Evolutionary conservation across 2,888 invertebrate species (phyloP).

Genomic region (Melanchra persicariae): DNA sequence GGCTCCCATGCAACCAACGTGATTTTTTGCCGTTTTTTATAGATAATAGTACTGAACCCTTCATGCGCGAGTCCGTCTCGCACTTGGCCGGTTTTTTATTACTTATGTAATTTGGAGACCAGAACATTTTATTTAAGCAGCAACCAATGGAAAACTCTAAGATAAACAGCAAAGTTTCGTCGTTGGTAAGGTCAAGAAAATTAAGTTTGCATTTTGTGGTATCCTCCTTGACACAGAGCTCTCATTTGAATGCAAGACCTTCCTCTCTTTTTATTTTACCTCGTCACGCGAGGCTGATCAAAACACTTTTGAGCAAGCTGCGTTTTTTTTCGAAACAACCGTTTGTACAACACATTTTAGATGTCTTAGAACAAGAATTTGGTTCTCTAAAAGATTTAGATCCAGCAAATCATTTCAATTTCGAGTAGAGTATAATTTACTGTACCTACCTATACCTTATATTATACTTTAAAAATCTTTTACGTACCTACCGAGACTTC

Average conservation of each 20-base stretch:
- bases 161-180: conserved; percentile 47
- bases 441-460: too few species aligned
- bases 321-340: conserved; percentile 67
- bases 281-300: conserved; percentile 78
- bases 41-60: too few species aligned
- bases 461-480: conserved; percentile 13
- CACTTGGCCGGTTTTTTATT: too few species aligned
- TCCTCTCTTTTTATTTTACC: conserved; percentile 73
- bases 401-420: conserved; percentile 29
- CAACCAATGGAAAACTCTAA: conserved; percentile 23
- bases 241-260: conserved; percentile 78
- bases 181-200: conserved; percentile 64
- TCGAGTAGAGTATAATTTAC: background rate
- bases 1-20: too few species aligned
- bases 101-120: background rate
- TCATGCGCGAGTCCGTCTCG: too few species aligned
- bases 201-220: conserved; percentile 70
- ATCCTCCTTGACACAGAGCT: conserved; percentile 66
- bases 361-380: conserved; percentile 50
- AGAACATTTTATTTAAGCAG: conserved; percentile 12
- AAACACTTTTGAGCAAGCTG: conserved; percentile 74
- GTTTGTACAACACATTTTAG: conserved; percentile 61
- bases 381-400: conserved; percentile 30
- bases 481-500: conserved; percentile 7
- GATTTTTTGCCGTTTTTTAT: too few species aligned